phyloP scores from a whole-genome alignment of 1,140 invertebrate species.

The Melitaea cinxia region DNA sequence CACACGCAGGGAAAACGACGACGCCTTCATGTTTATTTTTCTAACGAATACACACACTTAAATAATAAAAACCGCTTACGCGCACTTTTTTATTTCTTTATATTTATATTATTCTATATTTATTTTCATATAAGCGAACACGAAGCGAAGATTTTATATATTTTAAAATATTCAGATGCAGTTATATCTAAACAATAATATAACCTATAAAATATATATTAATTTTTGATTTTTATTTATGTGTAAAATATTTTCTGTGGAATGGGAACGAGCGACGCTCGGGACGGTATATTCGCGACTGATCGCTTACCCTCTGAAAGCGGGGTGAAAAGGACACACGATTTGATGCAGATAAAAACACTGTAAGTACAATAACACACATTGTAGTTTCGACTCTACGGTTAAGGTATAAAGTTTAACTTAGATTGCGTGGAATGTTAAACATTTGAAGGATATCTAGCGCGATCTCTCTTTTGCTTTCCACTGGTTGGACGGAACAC shows the following conservation, averaged over 20 bases:
- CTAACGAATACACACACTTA: constrained; percentile 42
- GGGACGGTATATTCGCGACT: constrained; percentile 75
- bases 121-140: constrained; percentile 16
- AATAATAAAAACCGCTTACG: constrained; percentile 35
- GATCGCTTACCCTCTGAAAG: constrained; percentile 62
- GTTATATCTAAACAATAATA: constrained; percentile 26
- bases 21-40: constrained; percentile 87
- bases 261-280: constrained; percentile 57
- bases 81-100: constrained; percentile 32
- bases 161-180: constrained; percentile 3
- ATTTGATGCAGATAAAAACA: constrained; percentile 31
- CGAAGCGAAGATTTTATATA: constrained; percentile 16
- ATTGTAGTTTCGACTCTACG: constrained; percentile 39
- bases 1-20: constrained; percentile 88
- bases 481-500: constrained; percentile 67
- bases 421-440: constrained; percentile 28
- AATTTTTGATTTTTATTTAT: constrained; percentile 42
- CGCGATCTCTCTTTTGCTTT: constrained; percentile 61
- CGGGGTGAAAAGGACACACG: constrained; percentile 75
- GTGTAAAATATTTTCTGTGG: constrained; percentile 37
- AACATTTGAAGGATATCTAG: constrained; percentile 67
- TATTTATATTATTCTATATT: neutral
- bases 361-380: constrained; percentile 29
- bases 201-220: constrained; percentile 46
- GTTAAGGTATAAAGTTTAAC: constrained; percentile 7